Percentiles rank a stretch among this genome's conserved stretches.
phyloP scores from a whole-genome alignment of 2,888 invertebrate species.

The Pegoplata infirma region DNA sequence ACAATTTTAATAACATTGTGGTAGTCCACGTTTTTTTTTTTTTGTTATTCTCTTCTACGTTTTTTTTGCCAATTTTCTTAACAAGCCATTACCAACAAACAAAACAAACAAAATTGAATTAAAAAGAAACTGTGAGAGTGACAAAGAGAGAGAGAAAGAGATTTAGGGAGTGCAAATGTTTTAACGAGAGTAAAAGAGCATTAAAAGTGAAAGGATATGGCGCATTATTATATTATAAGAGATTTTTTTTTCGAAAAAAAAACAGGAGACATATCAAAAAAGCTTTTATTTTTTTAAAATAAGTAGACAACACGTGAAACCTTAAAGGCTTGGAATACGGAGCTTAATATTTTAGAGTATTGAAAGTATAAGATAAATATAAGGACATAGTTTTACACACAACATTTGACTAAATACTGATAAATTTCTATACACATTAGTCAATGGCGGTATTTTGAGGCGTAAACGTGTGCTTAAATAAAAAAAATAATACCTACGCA shows the following conservation, averaged over 20 bases:
- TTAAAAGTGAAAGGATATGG: conserved; percentile 26
- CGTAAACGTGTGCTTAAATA: conserved; percentile 50
- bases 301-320: conserved; percentile 45
- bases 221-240: conserved; percentile 32
- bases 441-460: conserved; percentile 62
- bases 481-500: conserved; percentile 1
- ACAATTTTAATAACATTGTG: conserved; percentile 55
- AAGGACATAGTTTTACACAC: not conserved
- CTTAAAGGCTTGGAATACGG: conserved; percentile 33
- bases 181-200: not conserved
- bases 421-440: conserved; percentile 27
- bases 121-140: not conserved
- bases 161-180: no score
- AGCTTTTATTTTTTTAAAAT: conserved; percentile 22
- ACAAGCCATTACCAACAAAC: not conserved
- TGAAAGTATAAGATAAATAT: conserved; percentile 37
- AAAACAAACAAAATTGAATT: not conserved
- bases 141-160: not conserved
- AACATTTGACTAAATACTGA: conserved; percentile 22
- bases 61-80: not conserved
- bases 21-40: conserved; percentile 53
- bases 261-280: no score
- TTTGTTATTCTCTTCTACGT: not conserved
- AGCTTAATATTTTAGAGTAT: conserved; percentile 7
- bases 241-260: not conserved